phyloP scores from a whole-genome alignment of 2,113 vertebrate genomes.

The Salvelinus sp. region DNA sequence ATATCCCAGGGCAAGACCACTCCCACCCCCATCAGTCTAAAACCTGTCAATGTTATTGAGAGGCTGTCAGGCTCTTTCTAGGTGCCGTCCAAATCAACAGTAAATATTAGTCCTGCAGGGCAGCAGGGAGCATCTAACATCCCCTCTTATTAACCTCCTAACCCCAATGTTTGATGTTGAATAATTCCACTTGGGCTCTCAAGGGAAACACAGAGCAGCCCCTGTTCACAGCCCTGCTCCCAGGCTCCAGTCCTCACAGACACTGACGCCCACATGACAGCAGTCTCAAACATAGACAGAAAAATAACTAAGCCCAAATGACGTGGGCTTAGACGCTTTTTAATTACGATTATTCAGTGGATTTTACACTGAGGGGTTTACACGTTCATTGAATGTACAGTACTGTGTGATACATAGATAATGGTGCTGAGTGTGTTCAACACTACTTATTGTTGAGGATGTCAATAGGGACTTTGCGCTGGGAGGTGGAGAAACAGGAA shows the following conservation, averaged over 20 bases:
- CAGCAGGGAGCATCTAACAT: slow-evolving; percentile 52
- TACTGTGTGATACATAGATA: not conserved
- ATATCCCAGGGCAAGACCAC: slow-evolving; percentile 62
- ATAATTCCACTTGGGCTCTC: slow-evolving; percentile 59
- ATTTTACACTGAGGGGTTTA: not conserved
- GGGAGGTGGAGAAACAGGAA: not conserved
- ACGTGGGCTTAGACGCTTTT: not conserved
- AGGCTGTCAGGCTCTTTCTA: slow-evolving; percentile 60
- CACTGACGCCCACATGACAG: not conserved
- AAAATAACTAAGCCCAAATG: not conserved
- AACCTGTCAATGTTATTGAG: slow-evolving; percentile 65
- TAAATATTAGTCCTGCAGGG: slow-evolving; percentile 62
- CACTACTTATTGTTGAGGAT: not conserved
- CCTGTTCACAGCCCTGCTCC: slow-evolving; percentile 7
- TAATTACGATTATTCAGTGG: not conserved
- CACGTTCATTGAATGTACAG: not conserved
- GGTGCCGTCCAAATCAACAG: slow-evolving; percentile 61
- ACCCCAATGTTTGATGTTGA: slow-evolving; percentile 65
- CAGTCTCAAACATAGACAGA: not conserved
- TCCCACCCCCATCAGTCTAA: slow-evolving; percentile 55
- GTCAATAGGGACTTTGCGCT: not conserved
- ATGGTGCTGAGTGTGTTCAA: not conserved
- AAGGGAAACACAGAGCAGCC: slow-evolving; percentile 23
- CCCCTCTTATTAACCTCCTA: slow-evolving; percentile 65
- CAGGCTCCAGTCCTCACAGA: slow-evolving; percentile 9